phyloP scores from a whole-genome alignment of 1,140 invertebrate species.

The Atta colombica region DNA sequence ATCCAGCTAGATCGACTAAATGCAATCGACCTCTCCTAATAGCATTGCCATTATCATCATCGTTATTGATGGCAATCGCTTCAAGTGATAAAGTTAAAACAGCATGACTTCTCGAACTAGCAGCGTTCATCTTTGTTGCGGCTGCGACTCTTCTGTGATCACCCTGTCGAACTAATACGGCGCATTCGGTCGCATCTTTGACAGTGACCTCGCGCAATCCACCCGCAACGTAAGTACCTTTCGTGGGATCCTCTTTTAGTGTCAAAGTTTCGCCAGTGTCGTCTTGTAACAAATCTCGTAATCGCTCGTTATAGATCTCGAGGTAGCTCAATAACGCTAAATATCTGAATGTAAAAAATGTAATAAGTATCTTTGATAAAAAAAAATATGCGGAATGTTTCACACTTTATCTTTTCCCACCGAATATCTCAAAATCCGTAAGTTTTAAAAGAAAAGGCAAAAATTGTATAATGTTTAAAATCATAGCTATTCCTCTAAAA shows the following conservation, averaged over 20 bases:
- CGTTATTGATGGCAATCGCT: constrained; percentile 87
- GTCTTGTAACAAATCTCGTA: constrained; percentile 92
- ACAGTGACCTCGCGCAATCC: constrained; percentile 92
- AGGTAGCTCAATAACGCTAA: constrained; percentile 96
- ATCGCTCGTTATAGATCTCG: constrained; percentile 97
- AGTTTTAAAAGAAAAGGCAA: too few species aligned
- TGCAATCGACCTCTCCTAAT: constrained; percentile 94
- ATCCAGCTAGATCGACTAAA: constrained; percentile 96
- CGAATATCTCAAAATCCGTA: too few species aligned
- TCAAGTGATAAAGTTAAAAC: constrained; percentile 96
- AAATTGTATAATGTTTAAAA: too few species aligned
- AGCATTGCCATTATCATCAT: constrained; percentile 84
- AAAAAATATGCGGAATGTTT: too few species aligned
- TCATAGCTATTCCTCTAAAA: too few species aligned
- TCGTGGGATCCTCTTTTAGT: constrained; percentile 82
- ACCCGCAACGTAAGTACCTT: constrained; percentile 84
- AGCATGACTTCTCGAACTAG: constrained; percentile 95
- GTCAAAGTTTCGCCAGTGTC: constrained; percentile 80
- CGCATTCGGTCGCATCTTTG: constrained; percentile 92
- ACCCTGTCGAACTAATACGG: constrained; percentile 91
- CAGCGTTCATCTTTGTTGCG: constrained; percentile 94
- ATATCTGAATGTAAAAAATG: constrained; percentile 84
- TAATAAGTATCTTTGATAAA: not conserved
- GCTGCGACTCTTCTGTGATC: constrained; percentile 92
- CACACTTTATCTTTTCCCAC: too few species aligned